Conservation (phyloP, 2,113 vertebrate genomes). For the Cephalopholis sonnerati region DNA sequence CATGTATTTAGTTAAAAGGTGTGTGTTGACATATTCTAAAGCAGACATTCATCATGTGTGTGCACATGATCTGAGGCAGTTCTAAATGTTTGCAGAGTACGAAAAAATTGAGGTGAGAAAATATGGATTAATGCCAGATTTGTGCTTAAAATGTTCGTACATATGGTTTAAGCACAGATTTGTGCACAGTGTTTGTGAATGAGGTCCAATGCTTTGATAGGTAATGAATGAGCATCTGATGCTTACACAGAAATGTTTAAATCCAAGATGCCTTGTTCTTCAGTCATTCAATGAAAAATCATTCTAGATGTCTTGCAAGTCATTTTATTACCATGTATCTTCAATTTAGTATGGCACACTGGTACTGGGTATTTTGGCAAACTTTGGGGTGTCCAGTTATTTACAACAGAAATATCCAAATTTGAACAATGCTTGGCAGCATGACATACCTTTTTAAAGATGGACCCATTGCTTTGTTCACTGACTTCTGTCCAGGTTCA, state of each 20-base stretch:
- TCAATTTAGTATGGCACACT: not conserved
- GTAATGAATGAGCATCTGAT: not conserved
- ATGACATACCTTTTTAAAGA: not conserved
- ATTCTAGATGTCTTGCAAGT: not conserved
- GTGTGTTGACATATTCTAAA: no score
- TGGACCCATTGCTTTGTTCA: not conserved
- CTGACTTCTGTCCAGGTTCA: constrained; percentile 17
- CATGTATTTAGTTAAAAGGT: no score
- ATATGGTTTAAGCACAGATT: no score
- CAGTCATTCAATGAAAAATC: not conserved
- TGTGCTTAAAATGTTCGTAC: no score
- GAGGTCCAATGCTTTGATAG: not conserved
- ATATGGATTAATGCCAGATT: no score
- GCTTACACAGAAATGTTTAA: not conserved
- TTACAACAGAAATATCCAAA: not conserved
- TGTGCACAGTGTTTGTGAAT: no score
- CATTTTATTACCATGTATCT: not conserved
- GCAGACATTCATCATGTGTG: no score
- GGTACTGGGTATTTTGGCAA: not conserved
- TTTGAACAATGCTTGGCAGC: constrained; percentile 33
- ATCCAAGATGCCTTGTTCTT: not conserved
- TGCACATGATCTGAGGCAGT: no score
- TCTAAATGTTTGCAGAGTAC: no score
- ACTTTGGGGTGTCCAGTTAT: constrained; percentile 1
- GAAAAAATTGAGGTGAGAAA: no score